These are phyloP conservation scores for Tanypteryx hageni DNA, from an alignment of 2,888 invertebrate species.

Conservation along the genomic window DNA sequence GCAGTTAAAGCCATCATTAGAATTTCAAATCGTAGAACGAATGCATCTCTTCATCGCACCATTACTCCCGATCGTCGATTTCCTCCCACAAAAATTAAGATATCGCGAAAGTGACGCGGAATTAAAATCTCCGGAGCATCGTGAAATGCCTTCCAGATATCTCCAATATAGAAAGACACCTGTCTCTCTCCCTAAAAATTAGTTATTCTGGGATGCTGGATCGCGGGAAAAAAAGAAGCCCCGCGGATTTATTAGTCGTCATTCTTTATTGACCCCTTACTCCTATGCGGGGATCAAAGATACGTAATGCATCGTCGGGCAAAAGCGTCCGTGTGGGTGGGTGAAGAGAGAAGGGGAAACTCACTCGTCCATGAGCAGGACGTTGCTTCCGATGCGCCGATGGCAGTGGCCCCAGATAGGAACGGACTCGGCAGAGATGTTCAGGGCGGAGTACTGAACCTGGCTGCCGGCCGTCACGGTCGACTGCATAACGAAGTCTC, in stretches of 20 bases:
- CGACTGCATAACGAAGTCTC: conserved; percentile 80
- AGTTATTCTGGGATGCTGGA: neutral
- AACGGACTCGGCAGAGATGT: conserved; percentile 80
- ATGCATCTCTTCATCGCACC: neutral
- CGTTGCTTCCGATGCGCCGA: conserved; percentile 79
- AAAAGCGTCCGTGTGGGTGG: neutral
- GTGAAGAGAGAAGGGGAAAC: conserved; percentile 68
- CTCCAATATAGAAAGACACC: neutral
- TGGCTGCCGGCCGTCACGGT: conserved; percentile 74
- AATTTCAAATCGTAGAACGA: neutral
- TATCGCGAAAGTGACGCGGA: neutral
- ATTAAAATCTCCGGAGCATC: neutral
- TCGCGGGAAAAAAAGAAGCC: neutral
- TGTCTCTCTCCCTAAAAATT: neutral
- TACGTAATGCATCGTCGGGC: conserved; percentile 47
- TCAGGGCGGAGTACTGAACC: conserved; percentile 80
- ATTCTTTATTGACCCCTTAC: neutral
- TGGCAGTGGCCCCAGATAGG: conserved; percentile 83
- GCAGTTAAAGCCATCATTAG: neutral
- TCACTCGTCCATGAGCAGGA: conserved; percentile 80
- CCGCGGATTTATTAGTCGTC: neutral
- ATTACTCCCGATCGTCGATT: neutral
- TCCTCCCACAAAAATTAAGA: neutral
- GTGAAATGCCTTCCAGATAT: neutral
- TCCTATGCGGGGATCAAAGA: neutral